Evolutionary conservation across 2,888 invertebrate species (phyloP).

Genomic region (Drosophila bunnanda): DNA sequence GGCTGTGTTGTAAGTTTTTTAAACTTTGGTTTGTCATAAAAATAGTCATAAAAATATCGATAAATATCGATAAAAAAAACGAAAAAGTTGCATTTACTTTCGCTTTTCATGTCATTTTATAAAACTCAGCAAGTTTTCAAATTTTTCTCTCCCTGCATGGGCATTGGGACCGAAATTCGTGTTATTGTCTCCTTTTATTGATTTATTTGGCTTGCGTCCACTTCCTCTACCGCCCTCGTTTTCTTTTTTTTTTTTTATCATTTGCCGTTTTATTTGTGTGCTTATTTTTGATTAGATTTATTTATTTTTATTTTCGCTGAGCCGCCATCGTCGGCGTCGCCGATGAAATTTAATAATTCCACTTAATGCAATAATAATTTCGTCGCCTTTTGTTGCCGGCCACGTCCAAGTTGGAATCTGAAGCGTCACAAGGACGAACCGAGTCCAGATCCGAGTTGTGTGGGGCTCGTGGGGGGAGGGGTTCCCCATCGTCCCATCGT

Average conservation of each 20-base stretch:
- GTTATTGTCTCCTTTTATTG: constrained; percentile 78
- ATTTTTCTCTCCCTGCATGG: constrained; percentile 3
- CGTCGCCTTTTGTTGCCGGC: constrained; percentile 74
- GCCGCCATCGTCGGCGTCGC: constrained; percentile 56
- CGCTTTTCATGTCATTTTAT: not conserved
- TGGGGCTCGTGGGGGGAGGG: too few species aligned
- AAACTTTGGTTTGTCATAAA: too few species aligned
- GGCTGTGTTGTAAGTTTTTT: too few species aligned
- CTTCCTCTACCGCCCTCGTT: constrained; percentile 14
- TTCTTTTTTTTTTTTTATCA: constrained; percentile 13
- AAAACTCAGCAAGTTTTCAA: not conserved
- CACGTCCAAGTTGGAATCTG: not conserved
- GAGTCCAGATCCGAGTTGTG: not conserved
- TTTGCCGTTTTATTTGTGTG: constrained; percentile 73
- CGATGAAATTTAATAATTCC: constrained; percentile 81
- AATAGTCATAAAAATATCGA: too few species aligned
- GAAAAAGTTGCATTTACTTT: too few species aligned
- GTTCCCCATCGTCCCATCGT: constrained; percentile 16
- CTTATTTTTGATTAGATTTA: constrained; percentile 81
- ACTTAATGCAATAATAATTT: constrained; percentile 81
- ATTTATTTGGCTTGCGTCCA: constrained; percentile 64
- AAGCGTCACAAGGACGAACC: not conserved
- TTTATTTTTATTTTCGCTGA: constrained; percentile 77
- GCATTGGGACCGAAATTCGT: constrained; percentile 53
- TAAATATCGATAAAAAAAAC: too few species aligned